Conservation (phyloP, 2,113 vertebrate species). For the Megaceryle maxima region DNA sequence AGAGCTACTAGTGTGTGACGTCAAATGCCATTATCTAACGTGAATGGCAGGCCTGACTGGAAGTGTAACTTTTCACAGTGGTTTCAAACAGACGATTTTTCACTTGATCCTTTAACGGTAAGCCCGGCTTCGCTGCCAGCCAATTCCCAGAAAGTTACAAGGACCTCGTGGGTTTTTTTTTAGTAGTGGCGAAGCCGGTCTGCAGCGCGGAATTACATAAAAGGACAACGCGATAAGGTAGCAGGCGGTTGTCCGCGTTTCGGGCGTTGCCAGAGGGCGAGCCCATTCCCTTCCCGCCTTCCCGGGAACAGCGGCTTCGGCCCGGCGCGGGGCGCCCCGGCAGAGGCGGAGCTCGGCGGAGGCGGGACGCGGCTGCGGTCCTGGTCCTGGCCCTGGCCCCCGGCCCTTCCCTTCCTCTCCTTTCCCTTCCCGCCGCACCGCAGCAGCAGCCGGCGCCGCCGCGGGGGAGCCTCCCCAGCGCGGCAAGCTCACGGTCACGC, state of each 20-base stretch:
- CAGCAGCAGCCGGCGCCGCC: background rate
- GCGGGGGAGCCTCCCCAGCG: background rate
- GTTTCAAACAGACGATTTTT: background rate
- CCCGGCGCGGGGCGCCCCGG: background rate
- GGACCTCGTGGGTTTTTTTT: background rate
- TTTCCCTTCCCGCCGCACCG: background rate
- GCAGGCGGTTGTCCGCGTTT: background rate
- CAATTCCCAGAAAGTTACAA: background rate
- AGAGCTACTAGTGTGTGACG: background rate
- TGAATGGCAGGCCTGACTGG: background rate
- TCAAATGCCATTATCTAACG: background rate
- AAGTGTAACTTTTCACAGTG: background rate
- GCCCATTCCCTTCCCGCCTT: background rate
- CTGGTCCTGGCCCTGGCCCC: background rate
- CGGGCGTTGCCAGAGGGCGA: background rate
- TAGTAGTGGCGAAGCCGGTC: background rate
- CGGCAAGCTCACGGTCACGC: background rate
- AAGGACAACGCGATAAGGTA: background rate
- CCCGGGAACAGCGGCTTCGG: background rate
- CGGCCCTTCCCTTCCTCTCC: background rate
- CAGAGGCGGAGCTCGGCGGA: constrained; percentile 39
- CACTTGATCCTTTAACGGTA: background rate
- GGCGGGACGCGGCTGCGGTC: background rate
- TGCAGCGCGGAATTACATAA: background rate
- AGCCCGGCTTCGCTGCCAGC: background rate